These are phyloP conservation scores for Ceyx margarethae DNA, from an alignment of 2,113 vertebrate species.

Conservation along the genomic window DNA sequence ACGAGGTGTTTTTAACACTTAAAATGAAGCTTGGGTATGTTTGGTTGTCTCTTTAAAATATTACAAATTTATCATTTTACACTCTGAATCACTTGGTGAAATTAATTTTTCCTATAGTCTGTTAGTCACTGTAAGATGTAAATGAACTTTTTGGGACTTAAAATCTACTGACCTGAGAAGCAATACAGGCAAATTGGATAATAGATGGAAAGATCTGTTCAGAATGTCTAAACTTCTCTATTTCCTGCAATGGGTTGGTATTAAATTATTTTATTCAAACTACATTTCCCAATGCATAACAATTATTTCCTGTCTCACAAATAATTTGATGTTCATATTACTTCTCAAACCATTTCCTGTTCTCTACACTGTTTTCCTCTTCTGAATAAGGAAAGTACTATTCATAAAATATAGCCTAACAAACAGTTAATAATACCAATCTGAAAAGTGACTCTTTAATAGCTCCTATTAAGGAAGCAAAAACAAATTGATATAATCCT, in stretches of 20 bases:
- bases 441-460: constrained; percentile 66
- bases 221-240: background rate
- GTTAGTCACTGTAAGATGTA: background rate
- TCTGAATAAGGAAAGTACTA: constrained; percentile 46
- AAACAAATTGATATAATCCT: constrained; percentile 71
- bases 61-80: background rate
- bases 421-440: constrained; percentile 61
- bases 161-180: background rate
- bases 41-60: background rate
- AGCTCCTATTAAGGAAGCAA: constrained; percentile 65
- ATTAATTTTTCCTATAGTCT: background rate
- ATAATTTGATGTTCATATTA: constrained; percentile 45
- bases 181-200: background rate
- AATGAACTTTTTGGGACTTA: background rate
- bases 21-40: background rate
- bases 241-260: background rate
- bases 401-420: constrained; percentile 31
- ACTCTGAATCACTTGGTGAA: background rate
- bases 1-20: background rate
- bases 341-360: constrained; percentile 24
- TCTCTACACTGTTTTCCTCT: background rate
- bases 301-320: constrained; percentile 27
- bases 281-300: constrained; percentile 21
- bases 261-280: background rate
- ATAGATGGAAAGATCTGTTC: background rate